Percentiles rank a stretch among this genome's conserved stretches.
Conservation (phyloP, 2,113 vertebrate species). For the Picathartes gymnocephalus region DNA sequence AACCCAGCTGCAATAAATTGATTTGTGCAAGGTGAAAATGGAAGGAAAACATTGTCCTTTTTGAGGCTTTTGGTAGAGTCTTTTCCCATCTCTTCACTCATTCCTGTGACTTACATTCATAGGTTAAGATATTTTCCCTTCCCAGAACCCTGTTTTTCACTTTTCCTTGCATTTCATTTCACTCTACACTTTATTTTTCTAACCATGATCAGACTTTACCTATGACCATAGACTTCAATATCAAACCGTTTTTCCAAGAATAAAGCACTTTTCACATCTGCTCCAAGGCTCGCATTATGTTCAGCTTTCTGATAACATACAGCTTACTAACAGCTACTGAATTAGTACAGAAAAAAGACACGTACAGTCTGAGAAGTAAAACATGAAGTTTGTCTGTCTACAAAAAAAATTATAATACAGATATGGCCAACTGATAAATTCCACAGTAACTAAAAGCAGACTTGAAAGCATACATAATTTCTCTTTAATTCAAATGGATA, state of each 20-base stretch:
- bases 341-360: not conserved
- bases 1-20: not conserved
- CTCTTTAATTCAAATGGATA: constrained; percentile 30
- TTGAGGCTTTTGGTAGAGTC: not conserved
- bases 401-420: constrained; percentile 4
- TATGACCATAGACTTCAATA: not conserved
- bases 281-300: not conserved
- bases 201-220: not conserved
- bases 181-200: not conserved
- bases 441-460: not conserved
- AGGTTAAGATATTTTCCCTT: not conserved
- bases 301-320: not conserved
- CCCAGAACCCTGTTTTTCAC: not conserved
- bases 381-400: not conserved
- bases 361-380: not conserved
- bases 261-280: not conserved
- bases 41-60: not conserved
- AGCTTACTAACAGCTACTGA: not conserved
- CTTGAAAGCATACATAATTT: constrained; percentile 29
- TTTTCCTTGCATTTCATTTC: not conserved
- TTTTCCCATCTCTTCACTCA: not conserved
- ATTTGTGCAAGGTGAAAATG: not conserved
- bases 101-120: not conserved
- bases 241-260: not conserved
- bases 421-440: not conserved